These are phyloP conservation scores for Anas platyrhynchos DNA, from an alignment of 2,113 vertebrate genomes.

Conservation along the genomic window DNA sequence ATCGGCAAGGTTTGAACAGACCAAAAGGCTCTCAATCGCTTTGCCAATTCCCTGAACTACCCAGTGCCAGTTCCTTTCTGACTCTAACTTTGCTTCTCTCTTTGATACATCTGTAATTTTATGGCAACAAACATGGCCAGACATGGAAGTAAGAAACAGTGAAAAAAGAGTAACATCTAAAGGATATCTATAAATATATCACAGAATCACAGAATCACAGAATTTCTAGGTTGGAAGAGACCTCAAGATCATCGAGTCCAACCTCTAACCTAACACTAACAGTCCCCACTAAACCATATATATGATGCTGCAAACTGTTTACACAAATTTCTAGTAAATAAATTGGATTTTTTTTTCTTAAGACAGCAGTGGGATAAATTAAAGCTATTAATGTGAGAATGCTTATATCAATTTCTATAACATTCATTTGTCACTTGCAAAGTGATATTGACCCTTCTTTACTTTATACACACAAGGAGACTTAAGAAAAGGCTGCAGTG, in stretches of 20 bases:
- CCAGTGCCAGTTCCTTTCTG: not conserved
- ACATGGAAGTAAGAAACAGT: not conserved
- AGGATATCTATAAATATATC: not conserved
- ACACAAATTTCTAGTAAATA: not conserved
- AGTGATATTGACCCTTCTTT: not conserved
- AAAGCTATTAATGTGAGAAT: not conserved
- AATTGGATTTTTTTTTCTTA: not conserved
- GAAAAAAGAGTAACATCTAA: not conserved
- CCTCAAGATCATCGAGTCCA: no score
- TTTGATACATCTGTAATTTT: not conserved
- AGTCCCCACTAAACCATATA: no score
- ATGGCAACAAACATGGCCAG: not conserved
- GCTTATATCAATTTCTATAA: not conserved
- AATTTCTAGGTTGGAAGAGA: no score
- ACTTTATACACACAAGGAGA: not conserved
- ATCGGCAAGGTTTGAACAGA: not conserved
- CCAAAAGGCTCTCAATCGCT: not conserved
- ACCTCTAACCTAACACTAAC: no score
- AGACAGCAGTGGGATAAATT: not conserved
- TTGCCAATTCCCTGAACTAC: not conserved
- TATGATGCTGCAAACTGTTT: not conserved
- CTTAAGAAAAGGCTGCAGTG: slow-evolving; percentile 8
- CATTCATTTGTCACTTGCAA: not conserved
- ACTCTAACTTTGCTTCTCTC: not conserved
- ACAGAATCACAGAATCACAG: no score